A percentile compares a stretch with the other conserved stretches of the same genome.
Evolutionary conservation across 1,140 invertebrate genomes (phyloP).

Genomic region (Saccostrea echinata): DNA sequence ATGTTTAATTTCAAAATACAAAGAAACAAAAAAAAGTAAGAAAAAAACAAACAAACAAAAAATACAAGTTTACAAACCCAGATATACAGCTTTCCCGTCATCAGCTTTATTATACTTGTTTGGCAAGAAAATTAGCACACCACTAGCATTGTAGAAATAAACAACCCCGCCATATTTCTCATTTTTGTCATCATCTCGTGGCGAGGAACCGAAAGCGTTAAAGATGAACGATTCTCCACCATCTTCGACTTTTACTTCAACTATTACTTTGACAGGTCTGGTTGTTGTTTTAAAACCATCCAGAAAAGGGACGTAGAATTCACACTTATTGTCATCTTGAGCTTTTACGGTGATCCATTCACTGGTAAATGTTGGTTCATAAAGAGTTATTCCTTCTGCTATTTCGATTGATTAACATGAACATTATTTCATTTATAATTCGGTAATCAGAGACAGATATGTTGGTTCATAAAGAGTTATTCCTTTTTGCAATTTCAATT

Average conservation of each 20-base stretch:
- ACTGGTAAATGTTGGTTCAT: background rate
- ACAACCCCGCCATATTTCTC: slow-evolving; percentile 17
- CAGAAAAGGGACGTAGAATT: background rate
- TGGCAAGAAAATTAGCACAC: background rate
- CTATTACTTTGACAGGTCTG: background rate
- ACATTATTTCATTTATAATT: too few relatives aligned
- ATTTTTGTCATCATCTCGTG: background rate
- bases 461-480: too few relatives aligned
- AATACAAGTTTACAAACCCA: background rate
- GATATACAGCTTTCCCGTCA: background rate
- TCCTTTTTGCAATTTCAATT: too few relatives aligned
- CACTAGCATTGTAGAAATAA: background rate
- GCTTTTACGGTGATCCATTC: background rate
- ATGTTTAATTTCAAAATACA: too few relatives aligned
- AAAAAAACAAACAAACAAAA: too few relatives aligned
- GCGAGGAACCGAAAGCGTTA: background rate
- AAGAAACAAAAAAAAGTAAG: too few relatives aligned
- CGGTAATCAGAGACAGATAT: too few relatives aligned
- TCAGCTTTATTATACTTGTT: background rate
- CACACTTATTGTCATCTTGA: background rate
- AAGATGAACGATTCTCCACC: background rate
- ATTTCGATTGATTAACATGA: background rate
- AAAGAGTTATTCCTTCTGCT: background rate
- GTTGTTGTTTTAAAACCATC: too few relatives aligned
- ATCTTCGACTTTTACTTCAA: background rate